Conservation (phyloP, 2,888 invertebrate species). For the Lasius platythorax region DNA sequence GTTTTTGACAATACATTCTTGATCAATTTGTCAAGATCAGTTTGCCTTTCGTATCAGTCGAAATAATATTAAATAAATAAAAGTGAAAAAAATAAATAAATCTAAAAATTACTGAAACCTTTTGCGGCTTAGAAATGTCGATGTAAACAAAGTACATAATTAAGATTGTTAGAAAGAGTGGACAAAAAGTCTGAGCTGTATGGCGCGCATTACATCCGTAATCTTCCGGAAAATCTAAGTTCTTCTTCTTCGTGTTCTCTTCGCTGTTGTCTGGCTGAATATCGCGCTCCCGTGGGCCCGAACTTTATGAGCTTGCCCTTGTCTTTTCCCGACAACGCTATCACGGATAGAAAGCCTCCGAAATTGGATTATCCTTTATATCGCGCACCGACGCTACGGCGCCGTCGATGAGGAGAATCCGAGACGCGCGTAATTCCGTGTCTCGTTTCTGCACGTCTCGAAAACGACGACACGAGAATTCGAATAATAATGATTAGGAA, state of each 20-base stretch:
- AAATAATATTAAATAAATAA: background rate
- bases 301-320: constrained; percentile 65
- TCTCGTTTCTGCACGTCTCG: constrained; percentile 34
- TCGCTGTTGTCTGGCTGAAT: constrained; percentile 18
- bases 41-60: background rate
- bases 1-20: background rate
- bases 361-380: constrained; percentile 72
- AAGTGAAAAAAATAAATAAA: background rate
- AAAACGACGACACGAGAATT: constrained; percentile 2
- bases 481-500: constrained; percentile 22
- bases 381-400: constrained; percentile 43
- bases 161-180: background rate
- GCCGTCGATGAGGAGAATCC: constrained; percentile 39
- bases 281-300: constrained; percentile 39
- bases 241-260: constrained; percentile 7
- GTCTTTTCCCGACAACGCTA: constrained; percentile 56
- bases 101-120: background rate
- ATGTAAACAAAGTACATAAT: background rate
- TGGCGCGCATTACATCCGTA: constrained; percentile 28
- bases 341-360: constrained; percentile 62
- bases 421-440: constrained; percentile 62
- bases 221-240: constrained; percentile 28
- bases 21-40: background rate
- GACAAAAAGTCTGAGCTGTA: background rate
- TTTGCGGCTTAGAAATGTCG: background rate